Conservation (phyloP, 2,888 invertebrate species). For the Euproctis similis region DNA sequence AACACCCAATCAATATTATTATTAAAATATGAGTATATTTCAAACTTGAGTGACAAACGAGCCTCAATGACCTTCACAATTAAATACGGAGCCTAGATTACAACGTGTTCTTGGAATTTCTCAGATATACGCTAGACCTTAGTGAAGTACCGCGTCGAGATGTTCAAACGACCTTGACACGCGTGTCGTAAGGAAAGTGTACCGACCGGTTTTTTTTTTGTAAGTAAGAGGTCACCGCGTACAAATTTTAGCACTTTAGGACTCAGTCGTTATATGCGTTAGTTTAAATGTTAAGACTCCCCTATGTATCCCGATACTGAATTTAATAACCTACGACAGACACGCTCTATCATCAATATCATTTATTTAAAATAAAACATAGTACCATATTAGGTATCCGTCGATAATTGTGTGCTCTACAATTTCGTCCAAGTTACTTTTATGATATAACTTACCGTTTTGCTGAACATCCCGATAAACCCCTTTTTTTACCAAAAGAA, state of each 20-base stretch:
- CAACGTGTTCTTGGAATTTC: slow-evolving; percentile 20
- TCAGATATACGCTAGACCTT: slow-evolving; percentile 20
- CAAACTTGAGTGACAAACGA: slow-evolving; percentile 10
- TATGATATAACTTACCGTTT: no score
- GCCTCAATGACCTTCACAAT: slow-evolving; percentile 15
- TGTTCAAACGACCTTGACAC: slow-evolving; percentile 64
- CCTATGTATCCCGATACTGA: not conserved
- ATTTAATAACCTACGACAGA: no score
- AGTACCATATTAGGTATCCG: no score
- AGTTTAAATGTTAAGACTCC: not conserved
- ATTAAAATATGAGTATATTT: not conserved
- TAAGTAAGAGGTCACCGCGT: slow-evolving; percentile 45
- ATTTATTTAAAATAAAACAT: no score
- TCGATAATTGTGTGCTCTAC: no score
- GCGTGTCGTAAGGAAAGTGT: slow-evolving; percentile 60
- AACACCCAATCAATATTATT: not conserved
- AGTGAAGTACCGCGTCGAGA: slow-evolving; percentile 30
- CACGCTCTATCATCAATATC: no score
- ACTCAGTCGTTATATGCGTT: slow-evolving; percentile 7
- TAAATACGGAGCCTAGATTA: slow-evolving; percentile 11
- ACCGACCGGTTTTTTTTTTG: slow-evolving; percentile 63
- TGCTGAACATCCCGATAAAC: no score
- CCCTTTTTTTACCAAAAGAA: no score
- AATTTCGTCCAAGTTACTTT: no score
- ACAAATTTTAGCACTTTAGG: slow-evolving; percentile 24